These are phyloP conservation scores for Lithophane ornitopus DNA, from an alignment of 2,888 invertebrate species.

Conservation along the genomic window DNA sequence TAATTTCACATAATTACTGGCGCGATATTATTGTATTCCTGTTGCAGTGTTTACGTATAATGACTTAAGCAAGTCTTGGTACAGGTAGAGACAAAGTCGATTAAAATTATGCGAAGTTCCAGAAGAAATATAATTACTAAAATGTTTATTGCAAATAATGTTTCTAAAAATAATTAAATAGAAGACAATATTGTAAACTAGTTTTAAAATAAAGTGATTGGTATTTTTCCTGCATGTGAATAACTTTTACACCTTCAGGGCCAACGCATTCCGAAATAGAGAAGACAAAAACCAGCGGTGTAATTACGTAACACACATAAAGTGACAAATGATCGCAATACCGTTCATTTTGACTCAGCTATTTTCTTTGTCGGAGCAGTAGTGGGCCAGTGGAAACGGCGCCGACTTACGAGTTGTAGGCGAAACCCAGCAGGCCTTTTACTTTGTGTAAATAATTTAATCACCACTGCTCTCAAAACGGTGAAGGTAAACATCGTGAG, in stretches of 20 bases:
- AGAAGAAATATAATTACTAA: too few species aligned
- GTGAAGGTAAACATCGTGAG: too few species aligned
- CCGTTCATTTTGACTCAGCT: neutral
- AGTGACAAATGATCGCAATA: neutral
- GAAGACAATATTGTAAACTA: neutral
- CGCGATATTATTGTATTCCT: constrained; percentile 60
- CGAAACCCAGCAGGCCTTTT: too few species aligned
- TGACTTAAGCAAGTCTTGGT: constrained; percentile 57
- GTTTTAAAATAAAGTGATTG: neutral
- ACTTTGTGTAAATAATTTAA: too few species aligned
- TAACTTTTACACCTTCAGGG: neutral
- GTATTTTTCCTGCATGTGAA: neutral
- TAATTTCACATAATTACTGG: constrained; percentile 60
- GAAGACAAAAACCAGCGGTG: neutral
- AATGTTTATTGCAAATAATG: neutral
- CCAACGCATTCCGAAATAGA: neutral
- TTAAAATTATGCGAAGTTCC: neutral
- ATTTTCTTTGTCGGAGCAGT: neutral
- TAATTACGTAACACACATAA: neutral
- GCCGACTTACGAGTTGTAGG: too few species aligned
- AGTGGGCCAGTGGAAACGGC: too few species aligned
- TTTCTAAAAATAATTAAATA: neutral
- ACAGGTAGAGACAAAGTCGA: constrained; percentile 3
- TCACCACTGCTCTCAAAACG: too few species aligned
- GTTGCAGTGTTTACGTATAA: constrained; percentile 56